Evolutionary conservation across 2,113 vertebrate genomes (phyloP).

Genomic region (Boulengeromyrus knoepffleri): DNA sequence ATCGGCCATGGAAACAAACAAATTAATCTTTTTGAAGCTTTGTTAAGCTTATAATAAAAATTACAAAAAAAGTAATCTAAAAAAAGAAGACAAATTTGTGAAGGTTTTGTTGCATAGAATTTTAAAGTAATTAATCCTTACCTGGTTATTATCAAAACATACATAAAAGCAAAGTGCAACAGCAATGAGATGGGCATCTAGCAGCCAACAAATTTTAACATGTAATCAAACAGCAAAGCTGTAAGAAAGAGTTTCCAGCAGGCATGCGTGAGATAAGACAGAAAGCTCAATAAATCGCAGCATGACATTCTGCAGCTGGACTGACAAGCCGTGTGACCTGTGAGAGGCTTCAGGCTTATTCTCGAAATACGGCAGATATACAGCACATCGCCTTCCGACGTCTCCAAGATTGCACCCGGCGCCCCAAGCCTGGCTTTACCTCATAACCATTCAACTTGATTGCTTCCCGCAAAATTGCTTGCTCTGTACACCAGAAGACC

Average conservation of each 20-base stretch:
- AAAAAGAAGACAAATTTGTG: background rate
- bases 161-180: background rate
- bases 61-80: background rate
- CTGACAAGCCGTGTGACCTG: background rate
- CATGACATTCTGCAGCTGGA: background rate
- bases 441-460: constrained; percentile 13
- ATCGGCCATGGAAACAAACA: background rate
- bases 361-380: background rate
- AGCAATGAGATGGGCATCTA: background rate
- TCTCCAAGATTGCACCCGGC: background rate
- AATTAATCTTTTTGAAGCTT: background rate
- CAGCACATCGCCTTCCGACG: background rate
- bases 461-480: constrained; percentile 1
- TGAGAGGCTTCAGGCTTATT: background rate
- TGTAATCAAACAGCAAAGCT: background rate
- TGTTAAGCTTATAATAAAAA: background rate
- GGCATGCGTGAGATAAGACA: background rate
- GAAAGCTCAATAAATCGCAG: background rate
- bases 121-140: background rate
- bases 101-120: background rate
- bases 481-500: background rate
- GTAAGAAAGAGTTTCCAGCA: background rate
- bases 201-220: background rate
- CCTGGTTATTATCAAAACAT: background rate
- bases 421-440: background rate